These are phyloP conservation scores for Hyppa rectilinea DNA, from an alignment of 2,888 invertebrate species.

Conservation along the genomic window DNA sequence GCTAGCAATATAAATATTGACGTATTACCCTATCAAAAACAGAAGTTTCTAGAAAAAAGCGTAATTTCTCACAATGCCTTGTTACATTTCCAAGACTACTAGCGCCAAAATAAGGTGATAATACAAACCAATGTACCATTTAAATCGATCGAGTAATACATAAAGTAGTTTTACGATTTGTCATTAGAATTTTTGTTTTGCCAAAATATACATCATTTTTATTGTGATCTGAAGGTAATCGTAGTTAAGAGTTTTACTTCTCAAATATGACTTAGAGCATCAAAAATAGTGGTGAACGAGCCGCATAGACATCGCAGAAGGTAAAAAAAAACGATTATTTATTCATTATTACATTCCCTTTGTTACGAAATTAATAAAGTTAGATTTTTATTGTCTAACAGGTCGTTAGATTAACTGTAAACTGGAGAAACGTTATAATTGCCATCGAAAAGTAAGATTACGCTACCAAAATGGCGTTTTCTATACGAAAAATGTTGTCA, in stretches of 20 bases:
- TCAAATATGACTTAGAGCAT: conserved; percentile 71
- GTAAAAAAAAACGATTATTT: conserved; percentile 62
- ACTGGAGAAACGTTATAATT: conserved; percentile 35
- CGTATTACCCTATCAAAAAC: conserved; percentile 44
- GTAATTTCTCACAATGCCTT: background rate
- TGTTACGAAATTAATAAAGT: conserved; percentile 45
- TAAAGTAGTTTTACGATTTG: conserved; percentile 53
- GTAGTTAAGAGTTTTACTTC: conserved; percentile 57
- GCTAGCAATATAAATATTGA: conserved; percentile 54
- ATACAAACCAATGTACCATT: background rate
- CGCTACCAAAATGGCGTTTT: conserved; percentile 83
- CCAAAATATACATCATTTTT: conserved; percentile 51
- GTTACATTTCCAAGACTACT: conserved; percentile 14
- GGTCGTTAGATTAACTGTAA: conserved; percentile 47
- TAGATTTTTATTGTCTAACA: conserved; percentile 46
- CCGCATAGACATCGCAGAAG: conserved; percentile 56
- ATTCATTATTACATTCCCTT: conserved; percentile 42
- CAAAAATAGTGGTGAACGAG: conserved; percentile 54
- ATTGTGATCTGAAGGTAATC: conserved; percentile 73
- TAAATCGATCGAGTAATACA: conserved; percentile 27
- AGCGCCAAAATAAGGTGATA: conserved; percentile 38
- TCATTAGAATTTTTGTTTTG: conserved; percentile 54
- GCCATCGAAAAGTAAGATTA: conserved; percentile 23
- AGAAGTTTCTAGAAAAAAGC: conserved; percentile 17
- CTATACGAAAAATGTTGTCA: conserved; percentile 85